Conservation (phyloP, 2,888 invertebrate genomes). For the Ditylenchus weischeri region DNA sequence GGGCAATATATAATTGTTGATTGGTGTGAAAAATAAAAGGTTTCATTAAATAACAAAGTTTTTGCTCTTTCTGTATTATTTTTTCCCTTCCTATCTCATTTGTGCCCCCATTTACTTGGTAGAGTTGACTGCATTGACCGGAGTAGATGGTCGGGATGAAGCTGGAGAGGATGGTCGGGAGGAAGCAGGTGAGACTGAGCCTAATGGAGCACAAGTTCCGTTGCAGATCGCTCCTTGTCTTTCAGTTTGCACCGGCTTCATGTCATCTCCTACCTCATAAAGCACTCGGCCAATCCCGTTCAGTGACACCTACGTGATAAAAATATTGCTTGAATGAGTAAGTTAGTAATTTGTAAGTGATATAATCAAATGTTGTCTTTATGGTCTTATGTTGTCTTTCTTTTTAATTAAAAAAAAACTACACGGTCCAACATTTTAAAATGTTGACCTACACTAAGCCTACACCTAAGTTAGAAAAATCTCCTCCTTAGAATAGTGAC, state of each 20-base stretch:
- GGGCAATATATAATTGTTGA: neutral
- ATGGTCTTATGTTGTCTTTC: no score
- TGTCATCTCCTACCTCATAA: slow-evolving; percentile 52
- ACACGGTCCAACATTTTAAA: no score
- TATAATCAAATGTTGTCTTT: no score
- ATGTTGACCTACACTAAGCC: no score
- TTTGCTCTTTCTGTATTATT: no score
- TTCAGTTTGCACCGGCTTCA: slow-evolving; percentile 47
- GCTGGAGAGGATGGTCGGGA: slow-evolving; percentile 7
- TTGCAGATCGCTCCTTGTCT: slow-evolving; percentile 56
- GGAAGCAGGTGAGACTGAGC: slow-evolving; percentile 9
- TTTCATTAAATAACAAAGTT: neutral
- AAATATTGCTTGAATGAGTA: neutral
- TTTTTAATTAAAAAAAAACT: no score
- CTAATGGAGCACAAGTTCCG: slow-evolving; percentile 53
- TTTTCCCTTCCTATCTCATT: no score
- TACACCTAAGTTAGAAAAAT: no score
- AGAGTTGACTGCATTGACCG: neutral
- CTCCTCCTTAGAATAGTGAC: no score
- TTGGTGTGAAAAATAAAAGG: no score
- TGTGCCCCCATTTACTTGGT: no score
- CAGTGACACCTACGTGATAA: slow-evolving; percentile 28
- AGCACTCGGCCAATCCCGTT: slow-evolving; percentile 51
- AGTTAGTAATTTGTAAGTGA: no score
- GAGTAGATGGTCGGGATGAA: neutral